phyloP scores from a whole-genome alignment of 1,140 invertebrate genomes.

The Mycetomoellerius zeteki region DNA sequence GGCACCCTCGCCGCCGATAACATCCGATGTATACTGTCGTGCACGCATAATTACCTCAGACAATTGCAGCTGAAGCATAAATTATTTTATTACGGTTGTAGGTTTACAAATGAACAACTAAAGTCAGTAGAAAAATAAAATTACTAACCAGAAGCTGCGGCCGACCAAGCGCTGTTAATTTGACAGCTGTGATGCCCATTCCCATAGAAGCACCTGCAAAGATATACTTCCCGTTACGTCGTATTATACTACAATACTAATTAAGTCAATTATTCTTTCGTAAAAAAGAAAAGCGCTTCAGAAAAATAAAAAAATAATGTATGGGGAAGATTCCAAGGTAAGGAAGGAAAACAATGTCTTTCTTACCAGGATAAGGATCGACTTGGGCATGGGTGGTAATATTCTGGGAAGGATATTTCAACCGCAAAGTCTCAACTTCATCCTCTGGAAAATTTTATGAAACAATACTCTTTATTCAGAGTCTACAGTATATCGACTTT shows the following conservation, averaged over 20 bases:
- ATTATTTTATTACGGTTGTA: background rate
- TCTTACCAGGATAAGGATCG: conserved; percentile 73
- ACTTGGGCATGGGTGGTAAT: conserved; percentile 48
- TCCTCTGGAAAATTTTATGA: conserved; percentile 68
- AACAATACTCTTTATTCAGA: background rate
- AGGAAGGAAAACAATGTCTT: background rate
- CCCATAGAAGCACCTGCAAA: conserved; percentile 95
- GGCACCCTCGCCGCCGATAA: conserved; percentile 94
- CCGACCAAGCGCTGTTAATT: conserved; percentile 98
- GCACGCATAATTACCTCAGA: conserved; percentile 99
- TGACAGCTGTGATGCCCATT: conserved; percentile 98
- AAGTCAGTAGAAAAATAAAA: background rate
- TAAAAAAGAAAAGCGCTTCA: background rate
- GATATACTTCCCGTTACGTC: conserved; percentile 62
- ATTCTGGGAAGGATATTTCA: conserved; percentile 64
- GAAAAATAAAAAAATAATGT: background rate
- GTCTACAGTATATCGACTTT: background rate
- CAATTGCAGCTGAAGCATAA: conserved; percentile 93
- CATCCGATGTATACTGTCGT: conserved; percentile 96
- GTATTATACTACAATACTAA: conserved; percentile 23
- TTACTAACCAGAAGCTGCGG: conserved; percentile 95
- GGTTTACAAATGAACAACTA: background rate
- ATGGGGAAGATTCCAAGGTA: background rate
- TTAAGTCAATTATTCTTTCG: background rate
- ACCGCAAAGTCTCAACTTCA: conserved; percentile 53